phyloP scores from a whole-genome alignment of 1,140 invertebrate genomes.

The Orchesella cincta region DNA sequence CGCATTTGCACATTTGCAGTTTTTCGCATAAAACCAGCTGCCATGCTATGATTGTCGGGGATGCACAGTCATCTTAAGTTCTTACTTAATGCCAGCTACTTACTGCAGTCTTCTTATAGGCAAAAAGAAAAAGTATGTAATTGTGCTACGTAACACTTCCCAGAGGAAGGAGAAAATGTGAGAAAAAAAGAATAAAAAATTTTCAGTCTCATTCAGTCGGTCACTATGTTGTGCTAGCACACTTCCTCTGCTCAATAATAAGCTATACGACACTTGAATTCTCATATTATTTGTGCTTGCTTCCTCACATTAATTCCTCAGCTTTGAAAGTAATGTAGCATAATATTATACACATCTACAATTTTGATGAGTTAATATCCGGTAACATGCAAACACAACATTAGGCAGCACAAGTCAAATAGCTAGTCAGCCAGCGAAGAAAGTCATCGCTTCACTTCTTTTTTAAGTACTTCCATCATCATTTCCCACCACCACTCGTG shows the following conservation, averaged over 20 bases:
- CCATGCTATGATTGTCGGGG: not conserved
- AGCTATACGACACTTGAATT: no score
- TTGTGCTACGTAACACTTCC: constrained; percentile 26
- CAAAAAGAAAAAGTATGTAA: constrained; percentile 13
- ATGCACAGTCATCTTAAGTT: no score
- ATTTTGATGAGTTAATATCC: constrained; percentile 21
- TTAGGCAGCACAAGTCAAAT: not conserved
- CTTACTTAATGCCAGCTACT: not conserved
- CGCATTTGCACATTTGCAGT: not conserved
- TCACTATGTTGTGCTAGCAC: not conserved
- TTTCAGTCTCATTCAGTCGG: constrained; percentile 7
- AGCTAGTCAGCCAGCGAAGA: not conserved
- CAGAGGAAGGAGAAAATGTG: constrained; percentile 17
- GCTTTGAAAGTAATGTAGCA: no score
- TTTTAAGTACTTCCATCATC: not conserved
- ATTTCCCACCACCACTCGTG: not conserved
- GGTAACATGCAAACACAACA: constrained; percentile 7
- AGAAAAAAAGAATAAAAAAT: constrained; percentile 18
- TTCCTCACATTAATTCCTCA: no score
- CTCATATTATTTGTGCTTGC: no score
- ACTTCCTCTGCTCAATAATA: not conserved
- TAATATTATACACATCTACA: no score
- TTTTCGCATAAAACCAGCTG: not conserved
- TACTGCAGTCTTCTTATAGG: not conserved
- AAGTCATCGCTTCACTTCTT: not conserved